A percentile compares a stretch with the other conserved stretches of the same genome.
Conservation (phyloP, 2,113 vertebrate genomes). For the Phrynocephalus versicolor region DNA sequence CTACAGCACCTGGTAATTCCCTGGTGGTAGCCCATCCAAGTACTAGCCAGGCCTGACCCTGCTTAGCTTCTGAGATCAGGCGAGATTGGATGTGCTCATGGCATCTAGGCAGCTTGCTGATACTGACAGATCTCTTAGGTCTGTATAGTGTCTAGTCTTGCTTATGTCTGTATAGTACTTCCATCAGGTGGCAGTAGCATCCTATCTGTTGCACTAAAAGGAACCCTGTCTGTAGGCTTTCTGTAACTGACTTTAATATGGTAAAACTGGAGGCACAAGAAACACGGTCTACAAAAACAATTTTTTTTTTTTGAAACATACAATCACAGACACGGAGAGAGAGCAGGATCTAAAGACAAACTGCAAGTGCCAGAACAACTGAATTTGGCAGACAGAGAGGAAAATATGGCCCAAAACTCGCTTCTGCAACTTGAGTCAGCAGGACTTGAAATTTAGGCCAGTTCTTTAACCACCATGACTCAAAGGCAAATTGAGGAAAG, state of each 20-base stretch:
- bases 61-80: too few relatives aligned
- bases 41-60: too few relatives aligned
- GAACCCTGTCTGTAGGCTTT: background rate
- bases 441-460: background rate
- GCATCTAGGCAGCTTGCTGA: too few relatives aligned
- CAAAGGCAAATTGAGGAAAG: background rate
- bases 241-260: background rate
- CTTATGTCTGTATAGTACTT: conserved; percentile 30
- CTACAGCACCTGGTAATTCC: too few relatives aligned
- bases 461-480: background rate
- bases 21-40: too few relatives aligned
- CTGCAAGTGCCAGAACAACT: background rate
- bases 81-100: too few relatives aligned
- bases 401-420: background rate
- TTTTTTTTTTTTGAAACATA: background rate
- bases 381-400: too few relatives aligned
- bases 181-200: conserved; percentile 60
- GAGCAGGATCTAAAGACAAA: background rate
- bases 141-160: too few relatives aligned
- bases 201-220: fast-evolving
- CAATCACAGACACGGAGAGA: background rate
- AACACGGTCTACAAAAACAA: background rate
- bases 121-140: too few relatives aligned
- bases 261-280: background rate
- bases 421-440: background rate